phyloP scores from a whole-genome alignment of 2,797 vertebrate genomes.

The Chromis chromis region DNA sequence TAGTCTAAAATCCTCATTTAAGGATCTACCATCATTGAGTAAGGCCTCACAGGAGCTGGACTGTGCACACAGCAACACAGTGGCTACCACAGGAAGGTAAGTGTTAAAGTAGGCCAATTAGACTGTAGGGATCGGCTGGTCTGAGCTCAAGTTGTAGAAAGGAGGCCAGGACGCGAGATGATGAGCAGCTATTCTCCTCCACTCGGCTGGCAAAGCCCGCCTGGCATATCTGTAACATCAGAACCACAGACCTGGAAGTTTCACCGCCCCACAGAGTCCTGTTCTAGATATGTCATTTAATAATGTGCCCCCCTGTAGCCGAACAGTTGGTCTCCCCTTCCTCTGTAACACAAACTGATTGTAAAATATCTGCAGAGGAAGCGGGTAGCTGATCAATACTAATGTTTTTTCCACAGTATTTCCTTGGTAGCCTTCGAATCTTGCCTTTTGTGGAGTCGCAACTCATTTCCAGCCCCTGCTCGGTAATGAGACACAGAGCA shows the following conservation, averaged over 20 bases:
- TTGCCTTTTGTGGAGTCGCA: conserved; percentile 11
- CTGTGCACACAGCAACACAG: conserved; percentile 47
- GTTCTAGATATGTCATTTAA: conserved; percentile 75
- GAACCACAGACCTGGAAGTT: conserved; percentile 56
- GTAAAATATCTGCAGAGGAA: background rate
- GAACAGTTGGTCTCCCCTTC: conserved; percentile 23
- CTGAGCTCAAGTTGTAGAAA: conserved; percentile 72
- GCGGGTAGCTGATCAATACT: conserved; percentile 29
- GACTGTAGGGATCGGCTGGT: conserved; percentile 74
- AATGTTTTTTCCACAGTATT: conserved; percentile 2
- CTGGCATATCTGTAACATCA: conserved; percentile 67
- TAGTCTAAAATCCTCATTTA: conserved; percentile 32
- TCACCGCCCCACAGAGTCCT: conserved; percentile 64
- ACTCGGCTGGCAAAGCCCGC: conserved; percentile 57
- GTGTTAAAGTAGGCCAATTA: conserved; percentile 83
- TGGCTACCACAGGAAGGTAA: conserved; percentile 66
- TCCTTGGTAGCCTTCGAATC: conserved; percentile 15
- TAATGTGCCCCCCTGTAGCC: conserved; percentile 48
- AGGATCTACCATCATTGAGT: conserved; percentile 22
- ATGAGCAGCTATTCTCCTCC: conserved; percentile 74
- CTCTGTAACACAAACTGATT: conserved; percentile 20
- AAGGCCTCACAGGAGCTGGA: conserved; percentile 33
- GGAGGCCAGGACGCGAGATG: conserved; percentile 78
- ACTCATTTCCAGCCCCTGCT: background rate
- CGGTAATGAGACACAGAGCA: conserved; percentile 12